Evolutionary conservation across 2,888 invertebrate species (phyloP).

Genomic region (Acanthosepion pharaonis): DNA sequence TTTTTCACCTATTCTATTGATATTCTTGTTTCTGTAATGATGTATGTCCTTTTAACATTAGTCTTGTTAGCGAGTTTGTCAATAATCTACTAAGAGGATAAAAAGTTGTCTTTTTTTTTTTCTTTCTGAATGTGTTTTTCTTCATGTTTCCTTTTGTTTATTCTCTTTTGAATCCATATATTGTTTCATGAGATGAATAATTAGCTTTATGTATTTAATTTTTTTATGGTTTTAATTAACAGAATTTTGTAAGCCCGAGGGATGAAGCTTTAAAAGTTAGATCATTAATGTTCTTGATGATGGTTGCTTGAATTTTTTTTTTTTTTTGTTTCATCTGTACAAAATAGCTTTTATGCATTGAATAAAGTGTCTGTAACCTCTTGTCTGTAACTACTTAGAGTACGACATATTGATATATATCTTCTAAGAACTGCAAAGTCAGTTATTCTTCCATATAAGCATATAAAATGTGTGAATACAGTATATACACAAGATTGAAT

Average conservation of each 20-base stretch:
- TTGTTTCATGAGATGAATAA: neutral
- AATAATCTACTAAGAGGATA: neutral
- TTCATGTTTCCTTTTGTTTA: neutral
- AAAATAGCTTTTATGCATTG: neutral
- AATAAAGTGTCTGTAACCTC: neutral
- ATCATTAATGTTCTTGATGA: neutral
- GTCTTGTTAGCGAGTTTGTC: neutral
- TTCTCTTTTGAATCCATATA: neutral
- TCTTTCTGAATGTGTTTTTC: neutral
- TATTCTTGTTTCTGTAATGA: neutral
- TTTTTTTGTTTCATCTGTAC: neutral
- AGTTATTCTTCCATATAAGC: too few species aligned
- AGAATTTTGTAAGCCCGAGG: neutral
- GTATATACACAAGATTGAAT: too few species aligned
- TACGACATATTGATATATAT: neutral
- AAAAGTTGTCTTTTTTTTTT: neutral
- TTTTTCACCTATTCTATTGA: conserved; percentile 8
- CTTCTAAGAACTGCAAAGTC: too few species aligned
- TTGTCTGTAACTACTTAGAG: neutral
- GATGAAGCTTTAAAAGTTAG: neutral
- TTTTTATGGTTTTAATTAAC: neutral
- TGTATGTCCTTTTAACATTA: neutral
- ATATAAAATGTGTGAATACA: too few species aligned
- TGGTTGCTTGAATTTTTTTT: neutral
- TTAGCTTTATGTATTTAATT: neutral